A percentile compares a stretch with the other conserved stretches of the same genome.
Conservation (phyloP, 2,888 invertebrate species). For the Ceraclea dissimilis region DNA sequence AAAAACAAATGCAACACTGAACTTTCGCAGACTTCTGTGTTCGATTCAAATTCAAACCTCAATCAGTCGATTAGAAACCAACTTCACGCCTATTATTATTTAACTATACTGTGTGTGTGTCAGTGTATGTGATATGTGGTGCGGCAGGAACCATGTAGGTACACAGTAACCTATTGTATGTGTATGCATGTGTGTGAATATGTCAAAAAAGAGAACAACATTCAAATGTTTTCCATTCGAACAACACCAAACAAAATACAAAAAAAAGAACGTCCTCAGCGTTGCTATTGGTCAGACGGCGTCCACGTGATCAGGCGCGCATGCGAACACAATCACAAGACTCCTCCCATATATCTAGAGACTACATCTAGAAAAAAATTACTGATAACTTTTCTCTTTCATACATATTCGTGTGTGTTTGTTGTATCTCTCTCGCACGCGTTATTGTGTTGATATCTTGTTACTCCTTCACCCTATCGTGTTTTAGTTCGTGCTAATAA, state of each 20-base stretch:
- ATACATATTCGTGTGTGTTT: too few relatives aligned
- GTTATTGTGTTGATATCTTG: constrained; percentile 9
- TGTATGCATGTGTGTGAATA: not conserved
- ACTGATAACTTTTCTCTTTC: too few relatives aligned
- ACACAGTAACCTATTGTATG: too few relatives aligned
- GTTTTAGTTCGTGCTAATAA: constrained; percentile 15
- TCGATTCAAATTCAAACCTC: too few relatives aligned
- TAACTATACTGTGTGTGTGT: too few relatives aligned
- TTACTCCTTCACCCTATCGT: constrained; percentile 15
- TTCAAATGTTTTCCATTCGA: not conserved
- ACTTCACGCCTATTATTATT: too few relatives aligned
- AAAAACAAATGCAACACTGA: too few relatives aligned
- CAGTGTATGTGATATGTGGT: too few relatives aligned
- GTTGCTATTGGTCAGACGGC: constrained; percentile 12
- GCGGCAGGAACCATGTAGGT: too few relatives aligned
- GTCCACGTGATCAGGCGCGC: constrained; percentile 22
- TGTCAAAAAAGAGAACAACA: constrained; percentile 7
- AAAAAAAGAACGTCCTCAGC: constrained; percentile 14
- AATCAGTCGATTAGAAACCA: too few relatives aligned
- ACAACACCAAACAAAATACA: constrained; percentile 2
- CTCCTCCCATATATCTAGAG: constrained; percentile 10
- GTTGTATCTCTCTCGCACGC: constrained; percentile 8
- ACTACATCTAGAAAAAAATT: constrained; percentile 7
- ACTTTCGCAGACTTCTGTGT: too few relatives aligned
- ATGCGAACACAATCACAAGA: constrained; percentile 15